Evolutionary conservation across 2,888 invertebrate genomes (phyloP).

Genomic region (Cylindroiulus punctatus): DNA sequence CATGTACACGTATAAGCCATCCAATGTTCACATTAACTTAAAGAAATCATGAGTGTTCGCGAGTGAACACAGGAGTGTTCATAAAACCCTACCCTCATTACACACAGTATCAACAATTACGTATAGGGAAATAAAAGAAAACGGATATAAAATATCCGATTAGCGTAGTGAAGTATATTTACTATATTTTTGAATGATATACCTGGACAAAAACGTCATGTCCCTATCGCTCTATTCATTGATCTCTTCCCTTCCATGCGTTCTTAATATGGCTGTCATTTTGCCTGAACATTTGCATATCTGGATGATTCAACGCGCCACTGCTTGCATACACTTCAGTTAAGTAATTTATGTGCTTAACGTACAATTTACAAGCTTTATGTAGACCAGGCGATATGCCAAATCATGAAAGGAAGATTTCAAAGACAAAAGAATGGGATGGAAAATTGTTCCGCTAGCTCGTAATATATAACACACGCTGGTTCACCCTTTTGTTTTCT

Average conservation of each 20-base stretch:
- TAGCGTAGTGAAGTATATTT: too few species aligned
- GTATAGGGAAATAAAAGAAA: too few species aligned
- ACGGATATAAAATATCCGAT: too few species aligned
- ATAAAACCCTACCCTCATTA: too few species aligned
- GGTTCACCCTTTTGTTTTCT: conserved; percentile 3
- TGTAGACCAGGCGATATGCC: background rate
- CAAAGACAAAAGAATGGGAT: conserved; percentile 1
- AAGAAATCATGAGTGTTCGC: too few species aligned
- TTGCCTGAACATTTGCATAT: background rate
- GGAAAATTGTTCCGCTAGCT: conserved; percentile 7
- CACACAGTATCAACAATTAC: too few species aligned
- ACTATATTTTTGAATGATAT: too few species aligned
- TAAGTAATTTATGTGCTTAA: background rate
- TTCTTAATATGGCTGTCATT: too few species aligned
- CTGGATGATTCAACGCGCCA: background rate
- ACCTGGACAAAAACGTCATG: background rate
- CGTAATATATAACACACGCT: background rate
- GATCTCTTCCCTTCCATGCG: background rate
- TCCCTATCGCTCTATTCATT: background rate
- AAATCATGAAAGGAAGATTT: background rate
- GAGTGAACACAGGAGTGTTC: too few species aligned
- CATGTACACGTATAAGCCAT: too few species aligned
- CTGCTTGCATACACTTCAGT: background rate
- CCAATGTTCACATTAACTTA: too few species aligned
- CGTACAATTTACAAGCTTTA: background rate